Evolutionary conservation across 2,113 vertebrate genomes (phyloP), one percentile per base, ranked within the genome.

Genomic region (Myotis davidii): DNA sequence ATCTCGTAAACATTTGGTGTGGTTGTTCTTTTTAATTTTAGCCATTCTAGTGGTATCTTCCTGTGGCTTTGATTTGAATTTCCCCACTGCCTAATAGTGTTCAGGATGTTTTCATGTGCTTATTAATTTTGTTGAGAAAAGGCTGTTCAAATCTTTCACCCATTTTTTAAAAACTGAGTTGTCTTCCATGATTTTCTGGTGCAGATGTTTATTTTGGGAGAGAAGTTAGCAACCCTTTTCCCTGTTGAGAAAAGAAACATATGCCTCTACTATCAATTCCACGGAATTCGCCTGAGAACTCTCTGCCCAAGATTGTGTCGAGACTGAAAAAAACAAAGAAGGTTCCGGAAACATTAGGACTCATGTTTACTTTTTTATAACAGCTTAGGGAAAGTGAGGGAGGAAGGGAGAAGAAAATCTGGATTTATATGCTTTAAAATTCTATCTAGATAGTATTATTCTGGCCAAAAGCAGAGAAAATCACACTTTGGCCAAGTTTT

Each of bases 201-300:
- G 82, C 2, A 82, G 42, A 6, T 88, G 23, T 73, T 76, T 77
- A 90, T 59, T 85, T 81, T 0, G 4, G 27, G 37, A 18, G 12
- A 59, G 70, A 92, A 67, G 59, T 37, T 67, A 84, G 50, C 39
- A 81, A 87, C 6, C 37, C 9, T 78, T 91, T 81, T 85, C 42
- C 45, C 25, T 88, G 11, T 59, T 76, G 73, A 81, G 77, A 91
- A 48, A 90, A 87, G 81, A 94, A 95, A 61, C 18, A 69, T 10
- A 42, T 34, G n/a, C 21, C 29, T 83, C 85, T 56, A 29, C n/a
- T 45, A 27, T 29, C 32, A 17, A 82, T 48, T 83, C 27, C 79
- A 54, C 84, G 17, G 52, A 69, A 91, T 45, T 69, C 69, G 50
- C 11, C 23, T 32, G 16, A 61, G 14, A 81, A 87, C 13, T 89